Evolutionary conservation across 1,140 invertebrate species (phyloP).

Genomic region (Rhagoletis zephyria): DNA sequence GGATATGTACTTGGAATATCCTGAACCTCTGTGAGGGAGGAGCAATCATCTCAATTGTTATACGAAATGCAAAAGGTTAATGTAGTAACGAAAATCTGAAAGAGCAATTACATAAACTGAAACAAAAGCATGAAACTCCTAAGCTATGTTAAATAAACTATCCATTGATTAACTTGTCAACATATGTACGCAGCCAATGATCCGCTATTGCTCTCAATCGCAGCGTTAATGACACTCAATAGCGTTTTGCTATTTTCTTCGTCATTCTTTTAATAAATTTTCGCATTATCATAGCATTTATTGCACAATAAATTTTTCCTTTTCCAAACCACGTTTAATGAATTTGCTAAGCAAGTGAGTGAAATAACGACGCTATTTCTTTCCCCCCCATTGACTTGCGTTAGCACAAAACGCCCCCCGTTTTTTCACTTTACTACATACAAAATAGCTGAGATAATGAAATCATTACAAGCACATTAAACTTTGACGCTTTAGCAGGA

Average conservation of each 20-base stretch:
- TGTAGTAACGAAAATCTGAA: no score
- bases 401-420: background rate
- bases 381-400: background rate
- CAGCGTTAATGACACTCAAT: no score
- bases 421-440: background rate
- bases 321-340: background rate
- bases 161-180: no score
- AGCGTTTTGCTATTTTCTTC: background rate
- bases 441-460: background rate
- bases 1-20: no score
- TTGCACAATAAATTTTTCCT: slow-evolving; percentile 20
- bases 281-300: background rate
- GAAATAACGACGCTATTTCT: background rate
- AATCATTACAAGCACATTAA: slow-evolving; percentile 34
- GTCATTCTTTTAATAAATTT: background rate
- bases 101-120: no score
- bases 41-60: no score
- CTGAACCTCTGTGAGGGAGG: no score
- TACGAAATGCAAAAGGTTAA: no score
- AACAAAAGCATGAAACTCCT: no score
- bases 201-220: no score
- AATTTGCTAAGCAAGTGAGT: background rate
- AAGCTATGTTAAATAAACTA: no score
- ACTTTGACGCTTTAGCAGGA: background rate
- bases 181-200: no score